Conservation (phyloP, 2,797 vertebrate genomes). For the Rhinogobio ventralis region DNA sequence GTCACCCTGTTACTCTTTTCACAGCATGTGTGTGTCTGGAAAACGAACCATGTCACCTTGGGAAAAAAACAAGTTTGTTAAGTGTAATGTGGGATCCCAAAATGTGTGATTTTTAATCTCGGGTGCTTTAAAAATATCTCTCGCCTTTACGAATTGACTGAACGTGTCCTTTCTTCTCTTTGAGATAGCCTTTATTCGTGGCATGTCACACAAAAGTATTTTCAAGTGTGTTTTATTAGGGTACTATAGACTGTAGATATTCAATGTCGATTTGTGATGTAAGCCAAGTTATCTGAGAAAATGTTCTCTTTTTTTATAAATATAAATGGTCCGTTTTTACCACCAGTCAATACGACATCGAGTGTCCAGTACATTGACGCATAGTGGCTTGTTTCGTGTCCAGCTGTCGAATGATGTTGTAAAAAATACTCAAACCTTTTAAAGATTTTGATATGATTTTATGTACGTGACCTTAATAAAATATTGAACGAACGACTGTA, state of each 20-base stretch:
- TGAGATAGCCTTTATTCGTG: conserved; percentile 70
- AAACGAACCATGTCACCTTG: conserved; percentile 59
- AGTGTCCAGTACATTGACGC: conserved; percentile 73
- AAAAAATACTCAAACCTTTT: conserved; percentile 67
- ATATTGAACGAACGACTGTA: conserved; percentile 62
- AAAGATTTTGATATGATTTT: conserved; percentile 83
- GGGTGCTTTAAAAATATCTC: conserved; percentile 71
- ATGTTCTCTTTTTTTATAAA: conserved; percentile 62
- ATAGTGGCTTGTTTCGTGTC: conserved; percentile 78
- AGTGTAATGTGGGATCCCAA: conserved; percentile 72
- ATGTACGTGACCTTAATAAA: conserved; percentile 86
- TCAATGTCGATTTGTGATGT: conserved; percentile 81
- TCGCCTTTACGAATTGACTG: conserved; percentile 69
- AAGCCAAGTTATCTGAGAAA: conserved; percentile 72
- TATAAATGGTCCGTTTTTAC: conserved; percentile 62
- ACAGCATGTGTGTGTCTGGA: conserved; percentile 65
- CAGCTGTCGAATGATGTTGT: conserved; percentile 71
- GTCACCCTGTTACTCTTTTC: conserved; percentile 45
- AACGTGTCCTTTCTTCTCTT: conserved; percentile 69
- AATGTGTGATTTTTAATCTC: conserved; percentile 68
- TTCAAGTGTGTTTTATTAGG: conserved; percentile 79
- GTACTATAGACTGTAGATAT: conserved; percentile 78
- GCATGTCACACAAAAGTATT: conserved; percentile 80
- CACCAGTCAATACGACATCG: conserved; percentile 67
- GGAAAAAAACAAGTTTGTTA: conserved; percentile 65